Percentiles rank a stretch among this genome's conserved stretches.
Conservation (phyloP, 2,797 vertebrate genomes). For the Iguana delicatissima region DNA sequence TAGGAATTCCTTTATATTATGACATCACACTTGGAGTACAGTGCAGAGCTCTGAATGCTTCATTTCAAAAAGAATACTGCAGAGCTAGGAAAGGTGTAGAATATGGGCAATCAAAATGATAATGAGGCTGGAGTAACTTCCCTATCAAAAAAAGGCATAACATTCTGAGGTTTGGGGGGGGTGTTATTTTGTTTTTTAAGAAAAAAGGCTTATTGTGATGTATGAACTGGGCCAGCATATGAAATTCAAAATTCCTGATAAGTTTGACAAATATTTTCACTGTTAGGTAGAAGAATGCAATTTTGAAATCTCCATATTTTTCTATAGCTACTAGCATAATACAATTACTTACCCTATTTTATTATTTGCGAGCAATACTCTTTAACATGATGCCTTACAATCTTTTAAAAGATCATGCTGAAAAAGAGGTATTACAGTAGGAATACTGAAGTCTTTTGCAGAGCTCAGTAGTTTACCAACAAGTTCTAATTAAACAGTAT, state of each 20-base stretch:
- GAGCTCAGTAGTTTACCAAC: neutral
- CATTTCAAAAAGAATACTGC: neutral
- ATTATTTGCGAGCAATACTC: slow-evolving; percentile 4
- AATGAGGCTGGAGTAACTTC: neutral
- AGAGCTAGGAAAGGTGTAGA: neutral
- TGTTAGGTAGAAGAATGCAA: too few species aligned
- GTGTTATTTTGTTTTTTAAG: neutral
- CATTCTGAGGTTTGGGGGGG: neutral
- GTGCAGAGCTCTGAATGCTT: neutral
- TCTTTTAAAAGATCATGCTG: neutral
- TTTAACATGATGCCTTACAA: neutral
- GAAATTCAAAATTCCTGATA: neutral
- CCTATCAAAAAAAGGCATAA: neutral
- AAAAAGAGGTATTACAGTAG: neutral
- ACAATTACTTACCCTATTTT: neutral
- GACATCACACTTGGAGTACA: neutral
- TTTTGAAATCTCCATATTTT: neutral
- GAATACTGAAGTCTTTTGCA: slow-evolving; percentile 7
- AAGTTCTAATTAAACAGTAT: neutral
- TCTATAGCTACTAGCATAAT: neutral
- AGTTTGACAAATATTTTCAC: neutral
- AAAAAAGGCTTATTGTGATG: neutral
- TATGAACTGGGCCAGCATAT: too few species aligned
- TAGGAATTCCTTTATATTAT: neutral
- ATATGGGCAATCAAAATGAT: neutral